Base-by-base conservation (phyloP, 1,140 invertebrate genomes). In the Neodiprion lecontei region DNA sequence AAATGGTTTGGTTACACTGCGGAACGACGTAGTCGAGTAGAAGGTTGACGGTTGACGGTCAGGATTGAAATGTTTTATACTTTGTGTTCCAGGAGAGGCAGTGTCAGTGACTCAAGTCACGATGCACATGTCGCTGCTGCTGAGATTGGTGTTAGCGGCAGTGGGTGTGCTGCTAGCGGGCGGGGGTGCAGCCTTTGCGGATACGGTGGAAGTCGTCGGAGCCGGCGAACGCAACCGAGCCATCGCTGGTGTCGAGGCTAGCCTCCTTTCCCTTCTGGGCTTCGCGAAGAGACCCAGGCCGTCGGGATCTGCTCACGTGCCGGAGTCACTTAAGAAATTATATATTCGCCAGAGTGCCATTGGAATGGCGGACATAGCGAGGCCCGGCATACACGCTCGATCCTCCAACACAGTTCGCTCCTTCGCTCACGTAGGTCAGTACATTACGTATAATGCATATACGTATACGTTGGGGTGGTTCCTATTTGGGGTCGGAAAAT, bases 361-460 rank as follows among this genome's bases (percentile, higher is more conserved):
- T 73, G 92, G 91, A 77, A 91, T 90, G 73, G 88, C 91, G 47
- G 89, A 91, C 77, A 90, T 95, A 70, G 93, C 93, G 72, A 92
- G 92, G 79, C 91, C 92, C 76, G 94, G 93, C 71, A 87, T 92
- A 74, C 89, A 92, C 77, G 90, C 91, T 11, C 89, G 91, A 74
- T 91, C 91, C 72, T 95, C 96, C 74, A 97, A 97, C 88, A 97
- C 96, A 61, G 94, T 96, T 53, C 89, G 96, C 78, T 95, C 94
- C 87, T 97, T 95, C 89, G 90, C 92, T 79, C 95, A 97, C 89
- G 88, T 91, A 88, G 94, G 94, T 95, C 85, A 90, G 91, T 89
- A 73, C 72, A 74, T 61, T 67, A 40, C 28, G 28, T 40, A 40
- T 40, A 40, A 40, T 40, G 28, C 28, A 72, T 70, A 73, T 74